Base-by-base conservation (phyloP, 2,113 vertebrate genomes). In the Apaloderma vittatum region DNA sequence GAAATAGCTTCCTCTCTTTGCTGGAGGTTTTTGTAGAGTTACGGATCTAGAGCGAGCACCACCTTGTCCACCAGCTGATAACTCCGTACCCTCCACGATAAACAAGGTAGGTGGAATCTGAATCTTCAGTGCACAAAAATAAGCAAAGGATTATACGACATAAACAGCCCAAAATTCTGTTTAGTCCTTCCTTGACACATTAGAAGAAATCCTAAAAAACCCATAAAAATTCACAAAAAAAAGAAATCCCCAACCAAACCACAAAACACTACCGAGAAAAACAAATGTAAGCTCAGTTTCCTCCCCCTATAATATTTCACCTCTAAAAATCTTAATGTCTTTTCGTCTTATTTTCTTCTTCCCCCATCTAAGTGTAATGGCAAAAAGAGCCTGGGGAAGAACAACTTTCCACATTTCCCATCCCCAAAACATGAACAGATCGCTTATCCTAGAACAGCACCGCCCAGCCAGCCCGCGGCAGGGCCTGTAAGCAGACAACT, bases 221-320 rank as follows among this genome's bases (percentile, higher is more conserved):
- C 9, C 6, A 40, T 6, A 4, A 3, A n/a, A 55, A 54, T 13
- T 34, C 21, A n/a, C 29, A 8, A 9, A 37, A 68, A 73, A 2
- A 40, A 8, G n/a, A n/a, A n/a, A n/a, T n/a, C 0, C 3, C 4
- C 21, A 65, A 48, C 6, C 19, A 49, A 49, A 67, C 3, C 36
- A 34, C 32, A 80, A 55, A 59, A 18, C 0, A 15, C 14, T 23
- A 52, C 46, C 11, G 48, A 13, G 46, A 46, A 57, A 68, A 74
- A 27, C 4, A 21, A 67, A 19, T 0, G 3, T 11, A 37, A n/a
- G n/a, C 30, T 83, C 43, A 4, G 4, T 52, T 72, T 88, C 58
- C 17, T 40, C 26, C 14, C 21, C 54, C 46, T 70, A 21, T 29
- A 40, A 16, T 8, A 26, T 45, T 21, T 73, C 40, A 55, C 22